Base-by-base conservation (phyloP, 1,140 invertebrate genomes). In the Zophobas morio region DNA sequence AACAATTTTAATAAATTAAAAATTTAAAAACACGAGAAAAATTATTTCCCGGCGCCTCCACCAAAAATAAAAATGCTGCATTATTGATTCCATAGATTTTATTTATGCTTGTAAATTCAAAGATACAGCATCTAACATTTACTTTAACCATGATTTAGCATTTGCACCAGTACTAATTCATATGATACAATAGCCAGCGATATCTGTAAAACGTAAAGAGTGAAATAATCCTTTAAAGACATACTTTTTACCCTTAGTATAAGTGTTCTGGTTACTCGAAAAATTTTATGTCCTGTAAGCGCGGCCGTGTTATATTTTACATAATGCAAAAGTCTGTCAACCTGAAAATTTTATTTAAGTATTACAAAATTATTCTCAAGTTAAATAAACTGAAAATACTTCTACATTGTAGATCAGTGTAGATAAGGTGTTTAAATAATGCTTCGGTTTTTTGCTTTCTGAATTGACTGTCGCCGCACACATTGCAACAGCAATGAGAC, bases 221-320 rank as follows among this genome's bases (percentile, higher is more conserved):
- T 20, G 20, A 20, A 20, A 20, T 20, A 20, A 20, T 20, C 20
- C 20, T 20, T 20, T 20, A 20, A 20, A 20, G 20, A 20, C 20
- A 20, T 20, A 20, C 20, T 20, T 20, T 20, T 20, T 20, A 92
- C 91, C 63, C 90, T 90, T 71, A 93, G 84, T 78, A 92, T 87
- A 6, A 92, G 85, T 39, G 88, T 87, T 40, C 91, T 87, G 1
- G 90, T 90, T 6, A 93, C 86, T 5, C 88, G 88, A 77, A 92
- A 93, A 60, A 93, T 89, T 8, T 91, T 90, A 86, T 90, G 89
- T 33, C 92, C 93, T 2, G 90, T 91, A 8, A 94, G 82, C 32
- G 89, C 89, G 0, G 93, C 88, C 20, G 84, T 86, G 78, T 92
- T 90, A n/a, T 88, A 88, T 0, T 87, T 88, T 2, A 93, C 84